Percentiles rank a stretch among this genome's conserved stretches.
These are phyloP conservation scores for Tapirus terrestris DNA, from an alignment of 2,113 vertebrate genomes.

Conservation along the genomic window DNA sequence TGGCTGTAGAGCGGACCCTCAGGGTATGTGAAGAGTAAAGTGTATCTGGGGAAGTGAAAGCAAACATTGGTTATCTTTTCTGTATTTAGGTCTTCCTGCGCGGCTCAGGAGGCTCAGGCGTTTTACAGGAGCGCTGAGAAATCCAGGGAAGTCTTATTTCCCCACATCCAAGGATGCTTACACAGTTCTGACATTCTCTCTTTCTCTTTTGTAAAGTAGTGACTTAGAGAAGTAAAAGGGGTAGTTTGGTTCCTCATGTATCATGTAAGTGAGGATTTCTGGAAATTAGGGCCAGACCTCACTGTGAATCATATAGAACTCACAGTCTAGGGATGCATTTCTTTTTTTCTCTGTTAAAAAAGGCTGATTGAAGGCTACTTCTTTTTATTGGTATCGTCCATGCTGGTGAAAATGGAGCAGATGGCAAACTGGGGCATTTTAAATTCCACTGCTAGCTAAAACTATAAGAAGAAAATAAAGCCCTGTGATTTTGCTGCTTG, in stretches of 20 bases:
- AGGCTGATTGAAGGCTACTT: constrained; percentile 10
- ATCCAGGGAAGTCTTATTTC: not conserved
- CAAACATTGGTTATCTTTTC: not conserved
- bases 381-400: constrained; percentile 44
- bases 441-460: constrained; percentile 31
- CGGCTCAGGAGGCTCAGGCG: not conserved
- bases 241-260: not conserved
- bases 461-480: constrained; percentile 57
- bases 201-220: not conserved
- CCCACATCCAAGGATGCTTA: not conserved
- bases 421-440: constrained; percentile 69
- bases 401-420: constrained; percentile 58
- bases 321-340: not conserved
- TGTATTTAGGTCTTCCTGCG: not conserved
- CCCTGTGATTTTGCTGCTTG: constrained; percentile 41
- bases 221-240: not conserved
- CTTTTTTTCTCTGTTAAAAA: constrained; percentile 1
- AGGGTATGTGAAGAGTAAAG: not conserved
- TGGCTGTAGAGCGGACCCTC: not conserved
- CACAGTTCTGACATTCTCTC: not conserved
- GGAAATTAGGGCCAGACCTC: not conserved
- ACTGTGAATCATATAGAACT: not conserved
- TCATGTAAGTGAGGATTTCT: not conserved
- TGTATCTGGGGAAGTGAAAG: not conserved
- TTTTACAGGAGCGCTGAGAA: not conserved